Percentiles rank a stretch among this genome's conserved stretches.
Evolutionary conservation across 2,888 invertebrate species (phyloP).

Genomic region (Lasioglossum zephyrum): DNA sequence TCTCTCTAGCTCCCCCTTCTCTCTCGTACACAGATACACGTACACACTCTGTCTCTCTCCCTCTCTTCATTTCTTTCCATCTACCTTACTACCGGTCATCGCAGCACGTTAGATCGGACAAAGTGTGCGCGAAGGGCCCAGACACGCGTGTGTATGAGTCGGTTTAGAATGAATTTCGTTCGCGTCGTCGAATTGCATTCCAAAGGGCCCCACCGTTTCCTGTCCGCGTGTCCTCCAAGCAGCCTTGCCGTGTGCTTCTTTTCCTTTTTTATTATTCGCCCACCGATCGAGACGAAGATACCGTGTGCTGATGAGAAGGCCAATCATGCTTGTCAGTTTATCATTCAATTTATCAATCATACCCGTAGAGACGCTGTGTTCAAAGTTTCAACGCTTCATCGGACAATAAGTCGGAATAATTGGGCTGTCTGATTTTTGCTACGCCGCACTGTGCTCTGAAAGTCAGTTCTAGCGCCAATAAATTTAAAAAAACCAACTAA

Average conservation of each 20-base stretch:
- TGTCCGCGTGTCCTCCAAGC: slow-evolving; percentile 78
- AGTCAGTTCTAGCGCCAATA: too few relatives aligned
- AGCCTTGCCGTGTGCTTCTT: slow-evolving; percentile 73
- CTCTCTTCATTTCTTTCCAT: background rate
- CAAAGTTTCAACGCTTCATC: slow-evolving; percentile 16
- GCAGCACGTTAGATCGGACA: slow-evolving; percentile 51
- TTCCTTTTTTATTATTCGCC: background rate
- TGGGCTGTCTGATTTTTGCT: background rate
- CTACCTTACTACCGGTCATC: slow-evolving; percentile 36
- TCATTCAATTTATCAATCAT: slow-evolving; percentile 54
- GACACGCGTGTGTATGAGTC: slow-evolving; percentile 38
- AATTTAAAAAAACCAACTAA: too few relatives aligned
- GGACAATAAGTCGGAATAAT: background rate
- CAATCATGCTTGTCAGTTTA: slow-evolving; percentile 48
- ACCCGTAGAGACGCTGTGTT: background rate
- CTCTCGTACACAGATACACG: background rate
- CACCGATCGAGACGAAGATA: slow-evolving; percentile 42
- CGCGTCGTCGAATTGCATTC: slow-evolving; percentile 80
- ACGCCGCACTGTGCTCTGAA: background rate
- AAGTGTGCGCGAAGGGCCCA: slow-evolving; percentile 52
- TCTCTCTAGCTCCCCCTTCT: background rate
- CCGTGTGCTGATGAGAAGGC: slow-evolving; percentile 41
- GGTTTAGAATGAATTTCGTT: slow-evolving; percentile 77
- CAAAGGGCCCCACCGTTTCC: slow-evolving; percentile 76
- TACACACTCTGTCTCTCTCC: background rate